A percentile compares a stretch with the other conserved stretches of the same genome.
Conservation (phyloP, 2,113 vertebrate species). For the Struthio camelus region DNA sequence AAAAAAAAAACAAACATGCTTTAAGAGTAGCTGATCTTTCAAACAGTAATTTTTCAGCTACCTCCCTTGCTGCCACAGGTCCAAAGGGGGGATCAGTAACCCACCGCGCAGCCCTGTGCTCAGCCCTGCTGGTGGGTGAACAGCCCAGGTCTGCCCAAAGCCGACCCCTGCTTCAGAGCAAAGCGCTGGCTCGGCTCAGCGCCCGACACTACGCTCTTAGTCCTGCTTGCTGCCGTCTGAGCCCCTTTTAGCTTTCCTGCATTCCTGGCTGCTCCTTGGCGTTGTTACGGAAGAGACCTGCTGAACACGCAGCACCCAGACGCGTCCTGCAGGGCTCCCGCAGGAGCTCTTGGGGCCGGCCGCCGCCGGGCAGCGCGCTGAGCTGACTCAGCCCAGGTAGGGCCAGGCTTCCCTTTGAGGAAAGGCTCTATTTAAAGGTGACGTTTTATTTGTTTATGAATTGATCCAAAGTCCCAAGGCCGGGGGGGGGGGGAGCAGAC, state of each 20-base stretch:
- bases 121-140: neutral
- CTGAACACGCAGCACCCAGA: conserved; percentile 13
- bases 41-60: neutral
- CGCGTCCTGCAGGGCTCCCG: neutral
- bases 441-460: neutral
- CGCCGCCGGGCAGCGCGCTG: neutral
- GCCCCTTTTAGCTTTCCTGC: neutral
- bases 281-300: neutral
- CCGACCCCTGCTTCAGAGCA: neutral
- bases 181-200: neutral
- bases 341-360: neutral
- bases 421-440: neutral
- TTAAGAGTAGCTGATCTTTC: neutral
- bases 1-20: too few species aligned
- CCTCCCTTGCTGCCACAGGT: neutral
- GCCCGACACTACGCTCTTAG: neutral
- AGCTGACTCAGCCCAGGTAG: neutral
- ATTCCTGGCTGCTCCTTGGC: neutral
- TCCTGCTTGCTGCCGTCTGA: neutral
- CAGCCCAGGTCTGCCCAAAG: rapidly evolving
- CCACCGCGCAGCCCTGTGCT: neutral
- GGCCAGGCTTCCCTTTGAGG: neutral
- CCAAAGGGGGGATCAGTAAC: rapidly evolving
- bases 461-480: rapidly evolving
- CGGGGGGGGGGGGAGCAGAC: neutral